These are phyloP conservation scores for Trachurus trachurus DNA, from an alignment of 2,797 vertebrate species.

Conservation along the genomic window DNA sequence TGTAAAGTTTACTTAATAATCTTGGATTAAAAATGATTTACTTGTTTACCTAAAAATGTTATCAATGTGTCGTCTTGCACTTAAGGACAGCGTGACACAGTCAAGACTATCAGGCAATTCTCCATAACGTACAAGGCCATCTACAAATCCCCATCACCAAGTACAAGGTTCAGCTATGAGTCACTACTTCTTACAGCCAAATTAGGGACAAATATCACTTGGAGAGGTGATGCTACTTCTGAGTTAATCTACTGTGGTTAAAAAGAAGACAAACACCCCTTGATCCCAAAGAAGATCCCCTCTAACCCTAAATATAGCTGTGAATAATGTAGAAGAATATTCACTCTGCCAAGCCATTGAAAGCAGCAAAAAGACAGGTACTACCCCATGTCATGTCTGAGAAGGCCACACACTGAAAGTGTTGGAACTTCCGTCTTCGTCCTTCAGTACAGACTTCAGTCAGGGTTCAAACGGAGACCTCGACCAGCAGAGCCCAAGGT, in stretches of 20 bases:
- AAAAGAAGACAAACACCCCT: background rate
- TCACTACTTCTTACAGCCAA: background rate
- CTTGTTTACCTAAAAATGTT: background rate
- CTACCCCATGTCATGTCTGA: slow-evolving; percentile 84
- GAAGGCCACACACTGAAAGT: slow-evolving; percentile 84
- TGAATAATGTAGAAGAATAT: slow-evolving; percentile 41
- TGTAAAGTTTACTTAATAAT: background rate
- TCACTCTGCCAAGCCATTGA: slow-evolving; percentile 65
- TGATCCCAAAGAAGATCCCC: background rate
- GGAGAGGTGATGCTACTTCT: slow-evolving; percentile 23
- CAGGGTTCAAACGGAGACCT: slow-evolving; percentile 89
- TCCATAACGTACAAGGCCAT: background rate
- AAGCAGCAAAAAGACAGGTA: slow-evolving; percentile 80
- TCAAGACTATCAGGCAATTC: background rate
- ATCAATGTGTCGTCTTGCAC: background rate
- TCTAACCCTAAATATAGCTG: slow-evolving; percentile 34
- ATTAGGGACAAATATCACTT: background rate
- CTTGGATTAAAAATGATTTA: background rate
- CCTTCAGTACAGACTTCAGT: slow-evolving; percentile 88
- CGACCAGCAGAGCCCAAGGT: slow-evolving; percentile 90
- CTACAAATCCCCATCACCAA: slow-evolving; percentile 3
- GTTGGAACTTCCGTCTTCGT: slow-evolving; percentile 87
- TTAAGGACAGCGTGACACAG: background rate
- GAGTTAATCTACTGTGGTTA: background rate
- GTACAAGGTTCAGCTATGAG: slow-evolving; percentile 13